Base-by-base conservation (phyloP, 2,888 invertebrate genomes). In the Synergus gifuensis region DNA sequence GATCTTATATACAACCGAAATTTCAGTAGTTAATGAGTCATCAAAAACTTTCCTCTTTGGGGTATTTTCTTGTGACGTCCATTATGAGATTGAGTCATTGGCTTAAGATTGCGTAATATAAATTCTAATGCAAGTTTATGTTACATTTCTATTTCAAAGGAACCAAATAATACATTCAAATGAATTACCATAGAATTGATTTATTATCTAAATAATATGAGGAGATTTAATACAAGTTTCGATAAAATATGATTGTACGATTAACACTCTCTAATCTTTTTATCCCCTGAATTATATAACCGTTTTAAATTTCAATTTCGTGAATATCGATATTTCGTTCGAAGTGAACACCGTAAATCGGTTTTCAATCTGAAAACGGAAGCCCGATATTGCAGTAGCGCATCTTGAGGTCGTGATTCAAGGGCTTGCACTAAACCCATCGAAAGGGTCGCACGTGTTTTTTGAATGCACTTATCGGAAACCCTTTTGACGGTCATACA, bases 401-500 rank as follows among this genome's bases (percentile, higher is more conserved):
- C 67, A 67, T 46, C 67, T 67, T 67, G 28, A 67, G 42, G 46
- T 46, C 18, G 67, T 67, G 67, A 67, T 67, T 67, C 67, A 67
- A 67, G 67, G 67, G 67, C 8, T 28, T 67, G 11, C 22, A 46
- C 42, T 42, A 66, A 67, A 46, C 46, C 46, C 67, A 46, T 67
- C 67, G 67, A 42, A 67, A 67, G 67, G 67, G 46, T 67, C 83
- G 82, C 81, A 80, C 84, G 83, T 84, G 84, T 78, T 82, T 73
- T 81, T 58, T 76, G 78, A 36, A 78, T 44, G 42, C 58, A 77
- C 40, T 46, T 44, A 77, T 81, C 76, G 81, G 80, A 82, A 84
- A 82, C 82, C 84, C 82, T 84, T 84, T 79, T 79, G 66, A 84
- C 83, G 81, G 82, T 81, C 76, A 28, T 78, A 77, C 79, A 62